phyloP scores from a whole-genome alignment of 2,113 vertebrate genomes.

The Tragelaphus scriptus region DNA sequence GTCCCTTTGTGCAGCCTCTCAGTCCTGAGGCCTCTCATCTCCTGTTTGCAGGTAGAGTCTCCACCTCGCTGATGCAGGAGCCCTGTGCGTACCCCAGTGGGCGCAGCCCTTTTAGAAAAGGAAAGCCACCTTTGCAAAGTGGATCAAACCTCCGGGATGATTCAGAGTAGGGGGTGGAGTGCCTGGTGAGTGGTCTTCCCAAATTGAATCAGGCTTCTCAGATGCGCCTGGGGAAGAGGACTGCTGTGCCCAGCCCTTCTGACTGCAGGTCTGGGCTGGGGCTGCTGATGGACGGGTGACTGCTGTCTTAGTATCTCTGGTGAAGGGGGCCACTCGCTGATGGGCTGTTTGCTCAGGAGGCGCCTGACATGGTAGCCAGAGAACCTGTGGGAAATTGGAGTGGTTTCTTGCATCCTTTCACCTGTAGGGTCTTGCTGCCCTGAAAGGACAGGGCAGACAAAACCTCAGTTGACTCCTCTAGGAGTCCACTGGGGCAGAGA shows the following conservation, averaged over 20 bases:
- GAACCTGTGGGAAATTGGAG: neutral
- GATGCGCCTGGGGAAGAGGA: neutral
- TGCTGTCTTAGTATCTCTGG: neutral
- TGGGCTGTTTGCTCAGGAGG: neutral
- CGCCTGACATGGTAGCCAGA: neutral
- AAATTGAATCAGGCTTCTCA: neutral
- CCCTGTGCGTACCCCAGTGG: neutral
- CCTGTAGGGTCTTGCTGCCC: neutral
- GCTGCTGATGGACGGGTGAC: neutral
- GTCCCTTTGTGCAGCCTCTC: neutral
- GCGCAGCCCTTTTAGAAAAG: neutral
- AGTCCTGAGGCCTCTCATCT: neutral
- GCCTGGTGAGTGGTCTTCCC: neutral
- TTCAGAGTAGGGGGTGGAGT: neutral
- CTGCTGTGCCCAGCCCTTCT: neutral
- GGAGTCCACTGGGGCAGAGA: neutral
- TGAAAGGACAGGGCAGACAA: neutral
- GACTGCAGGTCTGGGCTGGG: neutral
- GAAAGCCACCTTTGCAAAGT: neutral
- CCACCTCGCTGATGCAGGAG: neutral
- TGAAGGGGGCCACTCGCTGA: fast-evolving
- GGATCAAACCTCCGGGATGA: neutral
- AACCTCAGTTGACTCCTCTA: neutral
- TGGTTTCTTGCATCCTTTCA: neutral
- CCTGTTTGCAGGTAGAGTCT: neutral